Conservation (phyloP, 2,113 vertebrate species). For the Riparia riparia region DNA sequence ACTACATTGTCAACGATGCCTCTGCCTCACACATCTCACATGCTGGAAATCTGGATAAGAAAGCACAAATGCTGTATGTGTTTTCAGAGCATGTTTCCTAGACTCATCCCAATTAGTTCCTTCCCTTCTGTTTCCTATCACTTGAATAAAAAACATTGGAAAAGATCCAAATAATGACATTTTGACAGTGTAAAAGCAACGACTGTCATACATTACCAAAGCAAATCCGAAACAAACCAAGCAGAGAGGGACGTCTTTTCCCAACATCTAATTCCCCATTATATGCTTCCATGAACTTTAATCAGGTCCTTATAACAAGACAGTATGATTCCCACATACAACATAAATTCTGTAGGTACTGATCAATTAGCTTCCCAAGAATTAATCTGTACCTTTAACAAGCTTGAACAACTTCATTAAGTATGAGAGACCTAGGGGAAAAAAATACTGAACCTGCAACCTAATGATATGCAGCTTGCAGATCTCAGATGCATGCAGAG, state of each 20-base stretch:
- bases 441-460: not conserved
- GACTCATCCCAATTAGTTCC: conserved; percentile 44
- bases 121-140: conserved; percentile 59
- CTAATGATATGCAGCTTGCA: not conserved
- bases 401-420: not conserved
- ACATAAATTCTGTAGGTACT: not conserved
- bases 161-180: conserved; percentile 56
- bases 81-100: conserved; percentile 44
- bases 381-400: not conserved
- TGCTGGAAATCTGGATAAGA: not conserved
- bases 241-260: not conserved
- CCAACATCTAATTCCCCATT: not conserved
- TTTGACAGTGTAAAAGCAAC: conserved; percentile 38
- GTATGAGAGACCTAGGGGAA: not conserved
- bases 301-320: not conserved
- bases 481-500: not conserved
- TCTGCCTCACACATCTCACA: not conserved
- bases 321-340: not conserved
- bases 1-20: not conserved
- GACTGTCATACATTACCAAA: not conserved
- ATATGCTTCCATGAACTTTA: not conserved
- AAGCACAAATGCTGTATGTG: not conserved
- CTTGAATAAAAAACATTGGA: conserved; percentile 49
- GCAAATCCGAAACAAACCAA: not conserved
- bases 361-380: not conserved